Conservation (phyloP, 2,113 vertebrate genomes). For the Tapirus terrestris region DNA sequence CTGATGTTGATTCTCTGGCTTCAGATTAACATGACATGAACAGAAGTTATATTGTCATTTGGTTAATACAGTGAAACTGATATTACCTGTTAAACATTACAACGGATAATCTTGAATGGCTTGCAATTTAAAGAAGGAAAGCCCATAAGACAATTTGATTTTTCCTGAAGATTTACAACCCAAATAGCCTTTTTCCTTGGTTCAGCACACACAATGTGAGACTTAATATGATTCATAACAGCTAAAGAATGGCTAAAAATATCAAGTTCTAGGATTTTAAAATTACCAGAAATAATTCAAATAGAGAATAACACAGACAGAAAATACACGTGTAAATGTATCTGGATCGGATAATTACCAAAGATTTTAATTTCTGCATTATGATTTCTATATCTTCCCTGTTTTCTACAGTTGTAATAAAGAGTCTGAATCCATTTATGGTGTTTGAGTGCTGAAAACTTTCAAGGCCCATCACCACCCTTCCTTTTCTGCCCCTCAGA, state of each 20-base stretch:
- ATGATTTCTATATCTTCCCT: not conserved
- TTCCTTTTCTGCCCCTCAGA: not conserved
- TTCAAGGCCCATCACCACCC: not conserved
- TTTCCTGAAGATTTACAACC: slow-evolving; percentile 41
- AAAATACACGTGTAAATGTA: not conserved
- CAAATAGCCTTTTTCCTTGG: not conserved
- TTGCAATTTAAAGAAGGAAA: slow-evolving; percentile 55
- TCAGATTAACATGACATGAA: not conserved
- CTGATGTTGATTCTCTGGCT: slow-evolving; percentile 20
- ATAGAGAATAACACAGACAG: not conserved
- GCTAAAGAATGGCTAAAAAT: not conserved
- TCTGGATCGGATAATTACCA: not conserved
- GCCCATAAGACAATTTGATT: slow-evolving; percentile 6
- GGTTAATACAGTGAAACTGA: not conserved
- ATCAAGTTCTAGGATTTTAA: not conserved
- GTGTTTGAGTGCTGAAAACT: not conserved
- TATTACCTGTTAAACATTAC: not conserved
- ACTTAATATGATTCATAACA: not conserved
- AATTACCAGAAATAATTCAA: slow-evolving; percentile 18
- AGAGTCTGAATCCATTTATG: not conserved
- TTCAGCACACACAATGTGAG: slow-evolving; percentile 16
- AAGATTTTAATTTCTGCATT: not conserved
- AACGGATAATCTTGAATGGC: slow-evolving; percentile 19
- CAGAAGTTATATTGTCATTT: slow-evolving; percentile 35
- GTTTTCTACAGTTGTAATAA: not conserved